phyloP scores from a whole-genome alignment of 92 coral and sea anemone species.

The Bergia puertoricense region DNA sequence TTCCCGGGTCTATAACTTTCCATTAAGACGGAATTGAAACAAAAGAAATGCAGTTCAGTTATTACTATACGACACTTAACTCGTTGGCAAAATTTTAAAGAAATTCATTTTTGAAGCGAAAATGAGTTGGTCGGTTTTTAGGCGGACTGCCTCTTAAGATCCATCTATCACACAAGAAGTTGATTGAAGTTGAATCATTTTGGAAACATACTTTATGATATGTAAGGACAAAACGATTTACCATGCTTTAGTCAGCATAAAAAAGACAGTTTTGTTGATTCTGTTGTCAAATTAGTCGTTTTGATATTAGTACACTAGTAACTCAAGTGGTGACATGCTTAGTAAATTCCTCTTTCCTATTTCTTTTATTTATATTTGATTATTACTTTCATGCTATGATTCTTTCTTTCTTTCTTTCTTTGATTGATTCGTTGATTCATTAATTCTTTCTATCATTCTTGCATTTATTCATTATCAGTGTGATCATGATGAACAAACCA shows the following conservation, averaged over 20 bases:
- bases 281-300: constrained; percentile 39
- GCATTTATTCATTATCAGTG: constrained; percentile 30
- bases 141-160: no score
- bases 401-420: neutral
- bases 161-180: no score
- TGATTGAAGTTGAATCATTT: no score
- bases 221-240: constrained; percentile 27
- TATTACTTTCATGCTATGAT: constrained; percentile 31
- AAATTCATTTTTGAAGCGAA: no score
- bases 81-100: no score
- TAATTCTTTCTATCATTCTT: constrained; percentile 20
- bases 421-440: constrained; percentile 19
- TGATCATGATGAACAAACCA: constrained; percentile 34
- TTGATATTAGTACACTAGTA: constrained; percentile 29
- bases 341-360: constrained; percentile 18
- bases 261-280: constrained; percentile 26
- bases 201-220: constrained; percentile 32
- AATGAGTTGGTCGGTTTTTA: no score
- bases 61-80: no score
- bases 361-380: constrained; percentile 25
- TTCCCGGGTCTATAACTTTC: no score
- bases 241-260: constrained; percentile 37
- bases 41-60: no score
- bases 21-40: no score
- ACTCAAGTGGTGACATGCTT: constrained; percentile 36